phyloP scores from a whole-genome alignment of 1,140 invertebrate species.

The Ptiloglossa arizonensis region DNA sequence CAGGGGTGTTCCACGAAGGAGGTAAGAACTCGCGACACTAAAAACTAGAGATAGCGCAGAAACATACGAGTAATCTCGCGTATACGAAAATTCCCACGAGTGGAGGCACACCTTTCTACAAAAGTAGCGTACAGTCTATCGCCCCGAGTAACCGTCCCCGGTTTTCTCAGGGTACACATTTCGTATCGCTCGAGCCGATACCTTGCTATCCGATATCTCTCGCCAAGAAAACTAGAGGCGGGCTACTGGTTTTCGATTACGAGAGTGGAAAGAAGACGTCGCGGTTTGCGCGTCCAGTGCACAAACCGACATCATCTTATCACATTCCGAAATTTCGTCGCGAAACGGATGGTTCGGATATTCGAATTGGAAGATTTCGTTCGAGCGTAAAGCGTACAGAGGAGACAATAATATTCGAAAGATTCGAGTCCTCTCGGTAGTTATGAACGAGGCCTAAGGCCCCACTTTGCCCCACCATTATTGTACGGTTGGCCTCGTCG shows the following conservation, averaged over 20 bases:
- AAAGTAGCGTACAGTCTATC: conserved; percentile 10
- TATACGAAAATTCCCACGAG: conserved; percentile 41
- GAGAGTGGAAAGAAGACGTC: conserved; percentile 37
- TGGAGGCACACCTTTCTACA: conserved; percentile 11
- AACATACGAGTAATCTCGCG: conserved; percentile 22
- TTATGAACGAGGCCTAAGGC: conserved; percentile 43
- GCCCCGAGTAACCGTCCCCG: conserved; percentile 5
- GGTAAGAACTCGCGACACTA: background rate
- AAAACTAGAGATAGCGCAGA: background rate
- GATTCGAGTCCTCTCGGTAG: background rate
- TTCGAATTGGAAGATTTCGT: no score
- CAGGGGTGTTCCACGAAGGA: background rate
- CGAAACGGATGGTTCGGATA: no score
- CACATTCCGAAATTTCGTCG: no score
- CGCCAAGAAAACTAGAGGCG: conserved; percentile 38
- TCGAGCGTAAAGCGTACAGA: background rate
- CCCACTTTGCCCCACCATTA: conserved; percentile 26
- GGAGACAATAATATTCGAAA: background rate
- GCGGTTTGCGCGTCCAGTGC: background rate
- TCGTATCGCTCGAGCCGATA: conserved; percentile 44
- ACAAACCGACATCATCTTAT: conserved; percentile 1
- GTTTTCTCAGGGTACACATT: conserved; percentile 41
- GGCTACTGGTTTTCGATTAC: conserved; percentile 40
- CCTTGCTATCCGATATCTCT: conserved; percentile 51
- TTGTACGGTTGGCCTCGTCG: conserved; percentile 20